Evolutionary conservation across 2,113 vertebrate species (phyloP).

Genomic region (Setophaga coronata): DNA sequence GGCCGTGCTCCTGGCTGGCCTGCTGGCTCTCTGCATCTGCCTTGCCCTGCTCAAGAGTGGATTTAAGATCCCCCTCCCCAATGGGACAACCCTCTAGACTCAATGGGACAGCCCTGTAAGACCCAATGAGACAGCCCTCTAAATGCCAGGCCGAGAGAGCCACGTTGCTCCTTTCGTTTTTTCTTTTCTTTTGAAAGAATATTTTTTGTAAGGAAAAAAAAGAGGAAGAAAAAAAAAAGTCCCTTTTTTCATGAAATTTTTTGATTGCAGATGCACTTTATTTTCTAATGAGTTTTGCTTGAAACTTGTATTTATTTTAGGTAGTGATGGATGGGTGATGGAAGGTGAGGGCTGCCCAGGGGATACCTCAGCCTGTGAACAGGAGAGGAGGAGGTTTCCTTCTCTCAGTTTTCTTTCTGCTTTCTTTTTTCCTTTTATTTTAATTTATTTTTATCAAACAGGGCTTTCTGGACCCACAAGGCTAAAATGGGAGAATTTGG

Average conservation of each 20-base stretch:
- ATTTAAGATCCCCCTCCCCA: slow-evolving; percentile 74
- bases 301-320: slow-evolving; percentile 13
- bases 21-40: slow-evolving; percentile 77
- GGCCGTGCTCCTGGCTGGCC: slow-evolving; percentile 71
- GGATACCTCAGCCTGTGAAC: not conserved
- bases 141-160: not conserved
- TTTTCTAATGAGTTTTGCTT: slow-evolving; percentile 55
- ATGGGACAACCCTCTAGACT: slow-evolving; percentile 68
- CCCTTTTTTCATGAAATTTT: slow-evolving; percentile 33
- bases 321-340: not conserved
- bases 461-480: slow-evolving; percentile 7
- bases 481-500: not conserved
- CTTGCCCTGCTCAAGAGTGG: slow-evolving; percentile 76
- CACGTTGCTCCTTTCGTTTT: not conserved
- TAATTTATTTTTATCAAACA: not conserved
- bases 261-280: slow-evolving; percentile 42
- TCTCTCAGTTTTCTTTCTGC: not conserved
- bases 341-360: slow-evolving; percentile 41
- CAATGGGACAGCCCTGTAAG: slow-evolving; percentile 69
- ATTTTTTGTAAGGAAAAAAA: slow-evolving; percentile 44
- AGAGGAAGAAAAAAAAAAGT: not conserved
- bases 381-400: slow-evolving; percentile 1
- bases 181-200: slow-evolving; percentile 16
- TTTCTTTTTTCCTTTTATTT: not conserved
- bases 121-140: slow-evolving; percentile 62